Conservation (phyloP, 1,140 invertebrate species). For the Pseudomyrmex concolor region DNA sequence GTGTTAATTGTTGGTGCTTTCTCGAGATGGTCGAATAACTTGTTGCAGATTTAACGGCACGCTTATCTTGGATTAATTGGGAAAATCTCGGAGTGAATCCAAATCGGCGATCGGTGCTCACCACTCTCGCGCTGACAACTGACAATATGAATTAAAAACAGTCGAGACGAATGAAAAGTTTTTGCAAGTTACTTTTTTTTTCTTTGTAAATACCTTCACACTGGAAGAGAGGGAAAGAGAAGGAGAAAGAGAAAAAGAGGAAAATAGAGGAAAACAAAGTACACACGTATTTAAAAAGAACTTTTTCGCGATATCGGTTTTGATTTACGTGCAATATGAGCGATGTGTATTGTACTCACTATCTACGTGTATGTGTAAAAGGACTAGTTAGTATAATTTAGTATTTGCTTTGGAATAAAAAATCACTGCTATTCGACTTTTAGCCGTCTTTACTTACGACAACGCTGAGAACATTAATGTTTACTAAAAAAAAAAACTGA, state of each 20-base stretch:
- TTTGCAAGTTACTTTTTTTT: constrained; percentile 50
- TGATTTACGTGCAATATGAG: constrained; percentile 82
- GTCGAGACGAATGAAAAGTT: not conserved
- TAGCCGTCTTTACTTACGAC: constrained; percentile 2
- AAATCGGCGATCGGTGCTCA: constrained; percentile 91
- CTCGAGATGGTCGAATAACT: not conserved
- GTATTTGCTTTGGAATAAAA: constrained; percentile 77
- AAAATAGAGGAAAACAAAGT: not conserved
- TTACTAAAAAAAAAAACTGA: no score
- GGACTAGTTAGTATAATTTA: constrained; percentile 72
- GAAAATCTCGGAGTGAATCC: constrained; percentile 98
- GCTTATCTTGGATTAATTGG: constrained; percentile 99
- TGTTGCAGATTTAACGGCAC: constrained; percentile 95
- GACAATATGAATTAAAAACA: constrained; percentile 88
- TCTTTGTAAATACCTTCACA: constrained; percentile 80
- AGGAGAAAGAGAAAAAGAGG: not conserved
- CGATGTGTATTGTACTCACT: constrained; percentile 71
- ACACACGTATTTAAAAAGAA: not conserved
- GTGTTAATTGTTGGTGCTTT: not conserved
- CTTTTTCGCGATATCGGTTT: constrained; percentile 66
- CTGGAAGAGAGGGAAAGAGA: constrained; percentile 42
- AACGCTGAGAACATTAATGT: not conserved
- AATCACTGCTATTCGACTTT: constrained; percentile 53
- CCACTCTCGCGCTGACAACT: constrained; percentile 91
- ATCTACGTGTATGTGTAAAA: constrained; percentile 67